Base-by-base conservation (phyloP, 2,888 invertebrate genomes). In the Eledone cirrhosa region DNA sequence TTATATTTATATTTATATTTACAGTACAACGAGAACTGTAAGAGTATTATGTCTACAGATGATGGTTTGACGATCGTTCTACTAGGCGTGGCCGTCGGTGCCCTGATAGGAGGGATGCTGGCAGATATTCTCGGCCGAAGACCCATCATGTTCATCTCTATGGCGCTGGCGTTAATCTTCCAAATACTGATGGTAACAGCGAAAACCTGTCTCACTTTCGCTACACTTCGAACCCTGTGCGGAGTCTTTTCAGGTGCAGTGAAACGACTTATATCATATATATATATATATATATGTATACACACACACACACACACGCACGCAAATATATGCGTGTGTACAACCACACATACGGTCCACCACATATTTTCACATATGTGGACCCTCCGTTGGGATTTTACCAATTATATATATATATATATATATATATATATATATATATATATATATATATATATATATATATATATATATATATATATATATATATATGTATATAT, bases 101-200 rank as follows among this genome's bases (percentile, higher is more conserved):
- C 84, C 4, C 77, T 82, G 2, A 47, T 83, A 13, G 85, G 86
- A 31, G 85, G 83, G 22, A 82, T 85, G 78, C 65, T 81, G 31
- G 85, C 82, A 1, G 88, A 88, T 77, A 80, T 83, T 22, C 79
- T 84, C 16, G 88, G 88, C 14, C 80, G 88, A 33, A 83, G 87
- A 31, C 78, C 82, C 48, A 80, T 84, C 11, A 82, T 86, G 80
- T 87, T 84, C 78, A 78, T 83, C 5, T 82, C 82, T 14, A 85
- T 84, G 74, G 78, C 81, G 11, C 22, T 85, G 69, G 84, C 86
- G 83, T 83, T 86, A 29, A 69, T 83, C 14, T 78, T 84, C 24
- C 88, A 88, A 41, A 81, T 82, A 48, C 33, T 82, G 27, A 80
- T 84, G 24, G 85, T 82, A 1, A 48, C 84, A 16, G 82, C 84